Percentiles rank a stretch among this genome's conserved stretches.
Conservation (phyloP, 2,888 invertebrate species). For the Boloria euphrosyne region DNA sequence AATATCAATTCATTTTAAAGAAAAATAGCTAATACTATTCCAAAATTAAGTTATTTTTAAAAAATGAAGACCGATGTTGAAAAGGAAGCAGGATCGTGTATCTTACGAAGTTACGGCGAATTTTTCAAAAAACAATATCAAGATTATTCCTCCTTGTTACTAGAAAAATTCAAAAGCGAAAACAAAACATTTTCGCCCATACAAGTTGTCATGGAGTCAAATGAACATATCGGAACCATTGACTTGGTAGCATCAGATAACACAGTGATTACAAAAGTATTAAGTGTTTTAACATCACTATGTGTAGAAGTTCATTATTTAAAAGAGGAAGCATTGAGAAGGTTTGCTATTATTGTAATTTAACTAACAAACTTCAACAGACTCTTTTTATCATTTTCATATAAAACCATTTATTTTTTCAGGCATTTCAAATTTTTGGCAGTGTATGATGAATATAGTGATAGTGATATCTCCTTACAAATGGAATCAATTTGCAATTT, state of each 20-base stretch:
- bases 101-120: slow-evolving; percentile 70
- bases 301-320: slow-evolving; percentile 89
- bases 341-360: slow-evolving; percentile 50
- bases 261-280: slow-evolving; percentile 88
- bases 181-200: slow-evolving; percentile 68
- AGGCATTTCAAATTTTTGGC: slow-evolving; percentile 83
- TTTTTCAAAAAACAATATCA: slow-evolving; percentile 74
- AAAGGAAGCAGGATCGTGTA: slow-evolving; percentile 68
- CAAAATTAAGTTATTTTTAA: background rate
- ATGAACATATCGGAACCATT: slow-evolving; percentile 85
- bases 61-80: slow-evolving; percentile 63
- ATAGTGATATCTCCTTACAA: slow-evolving; percentile 73
- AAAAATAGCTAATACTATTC: background rate
- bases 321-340: slow-evolving; percentile 84
- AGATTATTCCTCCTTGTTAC: slow-evolving; percentile 53
- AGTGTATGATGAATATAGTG: slow-evolving; percentile 85
- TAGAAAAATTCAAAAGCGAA: slow-evolving; percentile 54
- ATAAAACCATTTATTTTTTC: slow-evolving; percentile 43
- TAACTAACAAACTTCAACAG: no score
- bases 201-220: slow-evolving; percentile 67
- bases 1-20: no score
- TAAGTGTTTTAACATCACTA: slow-evolving; percentile 89
- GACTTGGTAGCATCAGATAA: slow-evolving; percentile 92
- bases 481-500: slow-evolving; percentile 85
- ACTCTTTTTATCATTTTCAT: no score